These are phyloP conservation scores for Nomada flava DNA, from an alignment of 2,888 invertebrate species.

Conservation along the genomic window DNA sequence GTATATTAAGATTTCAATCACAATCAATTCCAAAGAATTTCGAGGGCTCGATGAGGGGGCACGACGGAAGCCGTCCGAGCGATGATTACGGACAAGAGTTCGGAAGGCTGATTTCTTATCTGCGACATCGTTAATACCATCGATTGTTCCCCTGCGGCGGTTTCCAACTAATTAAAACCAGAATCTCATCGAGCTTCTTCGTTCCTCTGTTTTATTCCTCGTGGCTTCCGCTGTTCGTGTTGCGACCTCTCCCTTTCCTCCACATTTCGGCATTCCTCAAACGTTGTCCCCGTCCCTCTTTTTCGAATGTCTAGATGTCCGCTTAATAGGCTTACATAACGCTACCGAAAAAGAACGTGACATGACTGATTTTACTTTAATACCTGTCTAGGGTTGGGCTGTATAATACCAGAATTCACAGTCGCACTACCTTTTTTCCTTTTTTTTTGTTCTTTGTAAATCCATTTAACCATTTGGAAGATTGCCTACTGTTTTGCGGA, in stretches of 20 bases:
- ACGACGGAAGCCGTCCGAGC: constrained; percentile 43
- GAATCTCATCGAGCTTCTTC: constrained; percentile 69
- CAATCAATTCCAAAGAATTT: constrained; percentile 39
- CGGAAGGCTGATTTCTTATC: constrained; percentile 77
- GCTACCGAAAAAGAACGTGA: constrained; percentile 37
- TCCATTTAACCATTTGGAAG: background rate
- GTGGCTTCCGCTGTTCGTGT: constrained; percentile 47
- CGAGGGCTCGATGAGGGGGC: constrained; percentile 11
- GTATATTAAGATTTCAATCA: constrained; percentile 51
- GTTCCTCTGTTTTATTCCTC: constrained; percentile 50
- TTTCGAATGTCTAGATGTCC: constrained; percentile 67
- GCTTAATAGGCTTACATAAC: constrained; percentile 76
- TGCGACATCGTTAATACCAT: constrained; percentile 82
- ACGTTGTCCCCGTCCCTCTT: constrained; percentile 71
- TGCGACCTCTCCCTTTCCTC: constrained; percentile 56
- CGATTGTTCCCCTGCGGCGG: constrained; percentile 81
- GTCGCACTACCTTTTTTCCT: background rate
- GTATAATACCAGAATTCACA: background rate
- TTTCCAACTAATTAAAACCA: constrained; percentile 83
- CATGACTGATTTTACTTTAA: constrained; percentile 21
- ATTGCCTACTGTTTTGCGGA: background rate
- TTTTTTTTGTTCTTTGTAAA: background rate
- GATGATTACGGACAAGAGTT: constrained; percentile 69
- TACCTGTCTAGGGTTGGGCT: background rate
- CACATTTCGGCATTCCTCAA: constrained; percentile 72